A percentile compares a stretch with the other conserved stretches of the same genome.
Evolutionary conservation across 2,888 invertebrate genomes (phyloP).

Genomic region (Drosophila meridiana): DNA sequence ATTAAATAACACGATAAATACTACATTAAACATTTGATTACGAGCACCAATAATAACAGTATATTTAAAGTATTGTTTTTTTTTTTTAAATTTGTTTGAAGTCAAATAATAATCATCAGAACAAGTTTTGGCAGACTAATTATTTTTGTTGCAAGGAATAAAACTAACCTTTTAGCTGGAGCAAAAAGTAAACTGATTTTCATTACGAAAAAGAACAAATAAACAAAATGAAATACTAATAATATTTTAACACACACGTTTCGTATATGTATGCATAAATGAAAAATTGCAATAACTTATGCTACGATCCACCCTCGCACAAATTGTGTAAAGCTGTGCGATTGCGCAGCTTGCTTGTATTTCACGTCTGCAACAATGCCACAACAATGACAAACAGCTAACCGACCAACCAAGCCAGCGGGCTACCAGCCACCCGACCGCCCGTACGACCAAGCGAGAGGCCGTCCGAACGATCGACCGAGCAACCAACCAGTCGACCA

Average conservation of each 20-base stretch:
- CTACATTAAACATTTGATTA: neutral
- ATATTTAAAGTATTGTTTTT: neutral
- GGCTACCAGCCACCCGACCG: slow-evolving; percentile 1
- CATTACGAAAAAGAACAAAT: neutral
- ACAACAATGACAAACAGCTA: slow-evolving; percentile 66
- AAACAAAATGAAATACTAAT: neutral
- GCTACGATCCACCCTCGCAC: slow-evolving; percentile 40
- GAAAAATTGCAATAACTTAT: neutral
- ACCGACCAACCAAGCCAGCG: slow-evolving; percentile 27
- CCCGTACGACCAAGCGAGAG: neutral
- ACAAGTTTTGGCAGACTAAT: neutral
- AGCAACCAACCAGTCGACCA: neutral
- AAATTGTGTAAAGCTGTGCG: slow-evolving; percentile 71
- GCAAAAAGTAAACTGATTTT: neutral
- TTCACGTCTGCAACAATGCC: slow-evolving; percentile 70
- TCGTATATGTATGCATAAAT: neutral
- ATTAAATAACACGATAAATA: neutral
- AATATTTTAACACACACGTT: neutral
- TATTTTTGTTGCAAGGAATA: neutral
- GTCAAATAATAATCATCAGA: neutral
- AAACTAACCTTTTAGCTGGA: too few species aligned
- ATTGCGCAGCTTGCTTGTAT: slow-evolving; percentile 75
- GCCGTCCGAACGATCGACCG: neutral
- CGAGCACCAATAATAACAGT: neutral
- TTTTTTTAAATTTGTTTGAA: too few species aligned